Evolutionary conservation across 2,797 vertebrate species (phyloP), one percentile per base, ranked within the genome.

Genomic region (Pagetopsis macropterus): DNA sequence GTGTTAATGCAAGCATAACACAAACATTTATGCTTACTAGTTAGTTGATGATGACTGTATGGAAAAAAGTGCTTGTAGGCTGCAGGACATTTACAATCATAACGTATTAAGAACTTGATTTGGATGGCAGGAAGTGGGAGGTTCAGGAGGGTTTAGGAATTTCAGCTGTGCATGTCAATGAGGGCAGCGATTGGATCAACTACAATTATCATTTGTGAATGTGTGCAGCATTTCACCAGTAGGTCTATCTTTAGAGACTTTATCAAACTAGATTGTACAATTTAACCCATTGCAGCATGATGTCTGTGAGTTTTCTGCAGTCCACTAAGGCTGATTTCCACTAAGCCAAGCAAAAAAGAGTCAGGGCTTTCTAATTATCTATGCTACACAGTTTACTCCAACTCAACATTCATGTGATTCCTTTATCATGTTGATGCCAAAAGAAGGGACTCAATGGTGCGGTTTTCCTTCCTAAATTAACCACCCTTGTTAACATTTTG

Each of bases 281-380:
- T 41, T n/a, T 58, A 27, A 52, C 27, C 10, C 31, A 21, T 65
- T 16, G 46, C 56, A 45, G 31, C n/a, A 37, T 71, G 69, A 72
- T 31, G 19, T 78, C 56, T 60, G 31, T 54, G 65, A n/a, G 65
- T 82, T 77, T 79, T 81, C 81, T 75, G 75, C 64, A 70, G 40
- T 72, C 65, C 60, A 70, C 61, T 72, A 41, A 62, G 68, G 73
- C 73, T 76, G 63, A 90, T 79, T 89, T 86, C 75, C 83, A 82
- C 70, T 45, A 60, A 75, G 83, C 82, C 86, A 78, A 81, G 59
- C 71, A 78, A 70, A 83, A 74, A 83, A 72, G 63, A 82, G 85
- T 75, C 82, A 84, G 78, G 76, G 78, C 78, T 86, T 90, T 87
- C 72, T 84, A 87, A 87, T 92, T 84, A 90, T 90, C 84, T 75